Base-by-base conservation (phyloP, 2,113 vertebrate genomes). In the Plecturocebus donacophilus region DNA sequence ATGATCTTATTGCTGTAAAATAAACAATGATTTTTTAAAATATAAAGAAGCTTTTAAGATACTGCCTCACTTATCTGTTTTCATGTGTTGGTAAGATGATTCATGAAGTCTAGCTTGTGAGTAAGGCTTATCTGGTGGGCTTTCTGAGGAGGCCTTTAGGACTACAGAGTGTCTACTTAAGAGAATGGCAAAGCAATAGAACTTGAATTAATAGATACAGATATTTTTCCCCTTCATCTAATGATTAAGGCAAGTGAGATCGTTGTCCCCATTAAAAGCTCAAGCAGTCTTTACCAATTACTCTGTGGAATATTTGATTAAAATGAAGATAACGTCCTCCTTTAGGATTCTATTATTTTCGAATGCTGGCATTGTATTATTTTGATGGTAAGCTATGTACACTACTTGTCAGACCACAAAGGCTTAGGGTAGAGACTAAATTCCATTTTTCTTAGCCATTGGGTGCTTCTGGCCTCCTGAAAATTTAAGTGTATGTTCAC, bases 401-500 rank as follows among this genome's bases (percentile, higher is more conserved):
- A 54, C 58, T 52, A 54, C 35, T 47, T 47, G 5, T 85, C 86
- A 95, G 25, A 66, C 27, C 23, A 91, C 12, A 92, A 88, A 85
- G 32, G 2, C 54, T 87, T 84, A 87, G 71, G 54, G 40, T 76
- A 95, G 71, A 38, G 54, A 40, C 8, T 40, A 5, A n/a, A 23
- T 76, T 92, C 42, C 6, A 42, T 1, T 90, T 93, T 88, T 96
- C 75, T 96, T 94, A 92, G 40, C 90, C 49, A 94, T 40, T 84
- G 82, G 5, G 61, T 5, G 45, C 42, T 75, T 64, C 23, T 85
- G 9, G n/a, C 16, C 35, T 54, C 17, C 8, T 92, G 8, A 27
- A 97, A 97, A 95, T 92, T 71, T 40, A 88, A 95, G 56, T 91
- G 76, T 87, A 96, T 54, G 8, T 92, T 54, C 83, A 30, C 20